These are phyloP conservation scores for Drosophila pandora DNA, from an alignment of 1,140 invertebrate species.

Conservation along the genomic window DNA sequence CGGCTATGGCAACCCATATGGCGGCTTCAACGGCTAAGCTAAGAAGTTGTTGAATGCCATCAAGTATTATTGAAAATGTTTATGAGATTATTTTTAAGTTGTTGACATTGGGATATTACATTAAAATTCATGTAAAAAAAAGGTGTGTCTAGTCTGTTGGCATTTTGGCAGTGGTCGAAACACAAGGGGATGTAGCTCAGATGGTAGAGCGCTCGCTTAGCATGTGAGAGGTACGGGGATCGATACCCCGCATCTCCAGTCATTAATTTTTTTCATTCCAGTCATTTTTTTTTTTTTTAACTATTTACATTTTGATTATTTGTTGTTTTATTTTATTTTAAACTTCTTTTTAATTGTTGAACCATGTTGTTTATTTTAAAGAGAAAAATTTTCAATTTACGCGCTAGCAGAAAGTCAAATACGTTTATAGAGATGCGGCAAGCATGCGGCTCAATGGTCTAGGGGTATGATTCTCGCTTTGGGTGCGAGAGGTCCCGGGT, in stretches of 20 bases:
- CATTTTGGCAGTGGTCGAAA: not conserved
- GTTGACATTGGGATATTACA: constrained; percentile 32
- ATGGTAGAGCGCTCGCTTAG: constrained; percentile 94
- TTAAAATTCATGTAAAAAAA: constrained; percentile 31
- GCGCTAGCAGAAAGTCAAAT: not conserved
- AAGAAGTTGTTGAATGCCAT: constrained; percentile 23
- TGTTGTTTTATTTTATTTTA: not conserved
- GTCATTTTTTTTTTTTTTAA: not conserved
- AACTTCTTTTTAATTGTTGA: not conserved
- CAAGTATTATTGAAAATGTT: constrained; percentile 45
- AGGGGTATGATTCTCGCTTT: constrained; percentile 96
- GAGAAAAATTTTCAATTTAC: no score
- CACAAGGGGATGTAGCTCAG: constrained; percentile 87
- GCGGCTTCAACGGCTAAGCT: constrained; percentile 48
- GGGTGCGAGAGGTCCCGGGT: constrained; percentile 95
- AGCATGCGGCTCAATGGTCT: constrained; percentile 90
- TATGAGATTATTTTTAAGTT: constrained; percentile 31
- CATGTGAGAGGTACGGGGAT: constrained; percentile 93
- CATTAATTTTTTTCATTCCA: not conserved
- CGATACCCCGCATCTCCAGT: constrained; percentile 86
- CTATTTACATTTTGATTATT: not conserved
- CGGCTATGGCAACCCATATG: constrained; percentile 42
- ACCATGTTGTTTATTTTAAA: no score
- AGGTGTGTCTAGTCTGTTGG: not conserved
- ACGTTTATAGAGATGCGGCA: not conserved